These are phyloP conservation scores for Riparia riparia DNA, from an alignment of 2,113 vertebrate species.

Conservation along the genomic window DNA sequence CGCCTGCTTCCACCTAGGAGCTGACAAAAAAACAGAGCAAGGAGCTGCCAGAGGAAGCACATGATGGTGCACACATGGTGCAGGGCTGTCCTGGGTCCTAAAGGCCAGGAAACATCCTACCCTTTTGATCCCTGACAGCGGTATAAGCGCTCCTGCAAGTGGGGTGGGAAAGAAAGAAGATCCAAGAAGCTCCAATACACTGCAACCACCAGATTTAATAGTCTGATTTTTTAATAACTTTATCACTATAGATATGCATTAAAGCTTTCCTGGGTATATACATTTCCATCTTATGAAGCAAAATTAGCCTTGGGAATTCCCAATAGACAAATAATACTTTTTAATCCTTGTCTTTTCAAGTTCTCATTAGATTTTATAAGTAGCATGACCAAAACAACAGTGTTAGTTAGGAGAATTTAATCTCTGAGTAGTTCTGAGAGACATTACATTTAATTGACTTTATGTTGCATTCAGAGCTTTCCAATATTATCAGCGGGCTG, in stretches of 20 bases:
- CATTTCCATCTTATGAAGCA: conserved; percentile 14
- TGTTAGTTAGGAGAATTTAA: conserved; percentile 33
- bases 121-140: background rate
- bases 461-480: background rate
- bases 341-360: conserved; percentile 37
- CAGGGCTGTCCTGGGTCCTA: background rate
- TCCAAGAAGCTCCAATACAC: background rate
- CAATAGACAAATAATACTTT: conserved; percentile 50
- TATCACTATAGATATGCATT: background rate
- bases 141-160: background rate
- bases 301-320: conserved; percentile 43
- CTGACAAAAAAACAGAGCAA: background rate
- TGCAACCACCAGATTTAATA: background rate
- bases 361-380: conserved; percentile 47
- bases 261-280: background rate
- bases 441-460: background rate
- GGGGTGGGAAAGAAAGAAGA: background rate
- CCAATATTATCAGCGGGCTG: background rate
- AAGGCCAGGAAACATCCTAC: background rate
- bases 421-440: conserved; percentile 3
- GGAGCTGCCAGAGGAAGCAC: background rate
- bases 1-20: background rate
- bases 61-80: accelerated
- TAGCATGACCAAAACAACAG: background rate
- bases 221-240: conserved; percentile 43